Evolutionary conservation across 2,113 vertebrate genomes (phyloP).

Genomic region (Haliaeetus leucogaster): DNA sequence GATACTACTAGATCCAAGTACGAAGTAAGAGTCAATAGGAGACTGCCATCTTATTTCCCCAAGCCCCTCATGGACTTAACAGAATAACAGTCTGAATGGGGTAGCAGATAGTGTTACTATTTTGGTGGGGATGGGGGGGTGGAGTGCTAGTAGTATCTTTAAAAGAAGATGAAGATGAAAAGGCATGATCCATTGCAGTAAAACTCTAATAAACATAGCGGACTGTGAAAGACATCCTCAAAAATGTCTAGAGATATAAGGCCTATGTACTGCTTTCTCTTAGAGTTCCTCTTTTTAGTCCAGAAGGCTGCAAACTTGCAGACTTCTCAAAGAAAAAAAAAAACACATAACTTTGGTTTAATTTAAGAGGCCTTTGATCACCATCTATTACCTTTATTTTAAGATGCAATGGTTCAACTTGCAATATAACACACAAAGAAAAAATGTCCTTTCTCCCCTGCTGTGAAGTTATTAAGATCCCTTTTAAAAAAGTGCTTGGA

Average conservation of each 20-base stretch:
- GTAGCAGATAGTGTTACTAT: not conserved
- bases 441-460: not conserved
- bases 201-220: not conserved
- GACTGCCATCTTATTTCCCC: not conserved
- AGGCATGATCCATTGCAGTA: not conserved
- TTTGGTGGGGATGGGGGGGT: fast-evolving
- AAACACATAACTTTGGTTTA: not conserved
- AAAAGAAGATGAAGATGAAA: not conserved
- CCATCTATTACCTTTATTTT: not conserved
- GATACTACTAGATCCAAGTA: not conserved
- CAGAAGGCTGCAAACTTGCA: not conserved
- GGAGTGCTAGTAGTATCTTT: not conserved
- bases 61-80: not conserved
- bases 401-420: not conserved
- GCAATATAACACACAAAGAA: not conserved
- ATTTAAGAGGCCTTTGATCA: not conserved
- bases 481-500: not conserved
- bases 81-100: not conserved
- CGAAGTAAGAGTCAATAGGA: not conserved
- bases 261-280: not conserved
- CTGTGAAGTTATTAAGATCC: not conserved
- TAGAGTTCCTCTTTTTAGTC: not conserved
- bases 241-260: not conserved
- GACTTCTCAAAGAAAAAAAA: not conserved
- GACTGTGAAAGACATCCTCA: not conserved